phyloP scores from a whole-genome alignment of 1,140 invertebrate species.

The Papilio polytes region DNA sequence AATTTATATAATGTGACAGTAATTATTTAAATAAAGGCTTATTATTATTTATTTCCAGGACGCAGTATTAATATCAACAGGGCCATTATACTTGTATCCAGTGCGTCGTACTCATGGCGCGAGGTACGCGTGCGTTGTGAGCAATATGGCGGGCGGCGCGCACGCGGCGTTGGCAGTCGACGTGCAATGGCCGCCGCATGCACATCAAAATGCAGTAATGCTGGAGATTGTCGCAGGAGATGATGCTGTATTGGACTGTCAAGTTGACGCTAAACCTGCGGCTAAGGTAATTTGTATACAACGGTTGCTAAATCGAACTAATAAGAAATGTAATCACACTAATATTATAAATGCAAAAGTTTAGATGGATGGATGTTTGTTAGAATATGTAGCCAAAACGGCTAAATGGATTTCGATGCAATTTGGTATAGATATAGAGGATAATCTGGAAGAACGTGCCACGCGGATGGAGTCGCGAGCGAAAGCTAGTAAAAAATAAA shows the following conservation, averaged over 20 bases:
- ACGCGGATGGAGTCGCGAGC: too few species aligned
- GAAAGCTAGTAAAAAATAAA: too few species aligned
- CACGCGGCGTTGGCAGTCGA: conserved; percentile 51
- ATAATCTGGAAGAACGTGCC: too few species aligned
- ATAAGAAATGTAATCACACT: too few species aligned
- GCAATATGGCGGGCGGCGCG: conserved; percentile 60
- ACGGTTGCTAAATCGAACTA: neutral
- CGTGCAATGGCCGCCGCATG: conserved; percentile 69
- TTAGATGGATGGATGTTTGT: too few species aligned
- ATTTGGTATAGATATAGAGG: too few species aligned
- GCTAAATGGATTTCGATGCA: too few species aligned
- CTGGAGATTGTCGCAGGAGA: conserved; percentile 54
- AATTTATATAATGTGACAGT: neutral
- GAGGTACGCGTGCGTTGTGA: conserved; percentile 67
- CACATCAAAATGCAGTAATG: neutral
- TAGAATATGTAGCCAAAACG: too few species aligned
- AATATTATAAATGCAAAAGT: too few species aligned
- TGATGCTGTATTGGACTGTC: conserved; percentile 65
- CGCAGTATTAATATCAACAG: conserved; percentile 60
- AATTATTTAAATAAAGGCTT: too few species aligned
- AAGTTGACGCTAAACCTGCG: conserved; percentile 69
- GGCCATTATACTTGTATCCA: conserved; percentile 55
- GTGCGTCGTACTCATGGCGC: conserved; percentile 61
- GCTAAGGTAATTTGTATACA: conserved; percentile 59
- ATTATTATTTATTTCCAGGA: conserved; percentile 51